Evolutionary conservation across 2,797 vertebrate species (phyloP), one percentile per base, ranked within the genome.

Genomic region (Lagodon rhomboides): DNA sequence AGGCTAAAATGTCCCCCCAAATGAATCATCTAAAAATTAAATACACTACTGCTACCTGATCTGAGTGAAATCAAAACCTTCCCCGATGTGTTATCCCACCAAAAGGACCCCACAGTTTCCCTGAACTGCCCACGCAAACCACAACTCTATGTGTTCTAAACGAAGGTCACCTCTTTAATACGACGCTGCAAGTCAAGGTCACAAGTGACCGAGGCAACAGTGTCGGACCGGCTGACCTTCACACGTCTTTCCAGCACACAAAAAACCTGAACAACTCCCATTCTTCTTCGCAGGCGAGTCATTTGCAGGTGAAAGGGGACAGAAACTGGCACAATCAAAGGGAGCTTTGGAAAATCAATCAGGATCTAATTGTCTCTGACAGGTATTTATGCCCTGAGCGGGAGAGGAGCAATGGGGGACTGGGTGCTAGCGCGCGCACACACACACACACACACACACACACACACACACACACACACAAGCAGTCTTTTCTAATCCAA

Each of bases 321-420:
- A 85, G 79, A 83, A 79, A 92, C 78, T 58, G 87, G 80, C 73
- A 78, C 87, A 92, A 94, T 94, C 92, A 92, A 86, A 92, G 80
- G 77, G 73, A 65, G 80, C 80, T 83, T 83, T 83, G 85, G 88
- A 92, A 95, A 95, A 95, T 95, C 93, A 94, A 95, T 95, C 94
- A 93, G 75, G 87, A 84, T 87, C 83, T 95, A 95, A 95, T 94
- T 95, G 94, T 91, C 88, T 94, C 85, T 94, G 95, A 95, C 94
- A 95, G 84, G 82, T 89, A 93, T 94, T 94, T 93, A 94, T 93
- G 88, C 83, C 91, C 85, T 46, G 75, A 90, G 93, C 83, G 7
- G 73, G 77, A 47, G 67, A 86, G 64, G 69, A 87, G 85, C 83
- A 85, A 67, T 25, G 25, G 68, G 82, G 68, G 82, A 75, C 65